These are phyloP conservation scores for human (Homo sapiens) DNA, from an alignment of 2,113 vertebrate genomes.

Conservation along the genomic window DNA sequence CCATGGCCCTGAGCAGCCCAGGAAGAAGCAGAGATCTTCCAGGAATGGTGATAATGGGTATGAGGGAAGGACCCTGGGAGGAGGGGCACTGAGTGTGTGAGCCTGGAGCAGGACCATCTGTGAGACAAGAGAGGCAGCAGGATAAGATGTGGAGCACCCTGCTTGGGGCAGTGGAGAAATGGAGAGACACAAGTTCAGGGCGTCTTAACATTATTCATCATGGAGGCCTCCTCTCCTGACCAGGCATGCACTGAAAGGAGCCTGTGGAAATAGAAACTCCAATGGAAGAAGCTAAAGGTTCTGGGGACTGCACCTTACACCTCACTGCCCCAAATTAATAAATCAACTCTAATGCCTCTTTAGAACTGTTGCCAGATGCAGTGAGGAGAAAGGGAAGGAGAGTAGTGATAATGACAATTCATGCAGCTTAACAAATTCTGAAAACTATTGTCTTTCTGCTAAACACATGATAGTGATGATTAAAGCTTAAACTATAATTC, in stretches of 20 bases:
- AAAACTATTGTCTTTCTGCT: background rate
- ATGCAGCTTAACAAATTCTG: background rate
- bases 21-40: background rate
- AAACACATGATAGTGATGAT: background rate
- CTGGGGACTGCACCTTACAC: background rate
- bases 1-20: background rate
- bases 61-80: rapidly evolving
- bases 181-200: background rate
- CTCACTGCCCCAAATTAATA: background rate
- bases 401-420: background rate
- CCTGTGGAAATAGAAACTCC: background rate
- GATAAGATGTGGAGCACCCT: background rate
- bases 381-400: background rate
- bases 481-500: background rate
- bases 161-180: background rate
- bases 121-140: background rate
- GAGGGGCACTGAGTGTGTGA: background rate
- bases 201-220: background rate
- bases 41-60: background rate
- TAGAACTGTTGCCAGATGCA: background rate
- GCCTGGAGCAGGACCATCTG: background rate
- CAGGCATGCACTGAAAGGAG: background rate
- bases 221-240: background rate
- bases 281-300: background rate
- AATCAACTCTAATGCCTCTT: background rate